Evolutionary conservation across 2,888 invertebrate species (phyloP), one percentile per base, ranked within the genome.

Genomic region (Athalia circularis): DNA sequence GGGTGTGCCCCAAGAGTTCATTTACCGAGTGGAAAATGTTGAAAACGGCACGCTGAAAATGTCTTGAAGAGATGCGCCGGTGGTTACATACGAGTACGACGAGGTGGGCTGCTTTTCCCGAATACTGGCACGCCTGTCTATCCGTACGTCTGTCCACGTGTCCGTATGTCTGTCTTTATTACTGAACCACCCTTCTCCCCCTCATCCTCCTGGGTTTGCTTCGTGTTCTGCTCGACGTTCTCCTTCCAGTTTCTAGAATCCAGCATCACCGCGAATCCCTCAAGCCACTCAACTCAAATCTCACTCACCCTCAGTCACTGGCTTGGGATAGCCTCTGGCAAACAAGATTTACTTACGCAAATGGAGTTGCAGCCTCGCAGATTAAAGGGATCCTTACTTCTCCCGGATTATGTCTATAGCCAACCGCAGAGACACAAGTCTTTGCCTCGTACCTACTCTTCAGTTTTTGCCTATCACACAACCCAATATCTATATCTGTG

Each of bases 391-490:
- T 76, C 65, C 50, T 57, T 64, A 57, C 75, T 64, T 59, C 64
- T 57, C 70, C 59, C 61, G 79, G 77, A 78, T 81, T 83, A 80
- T 82, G 83, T 81, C 43, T 61, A 62, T 72, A 72, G 57, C 15
- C n/a, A 29, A 3, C 15, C 15, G 43, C 11, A 13, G 8, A n/a
- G n/a, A 15, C 64, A 6, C 43, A 29, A 5, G 9, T 50, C 70
- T 70, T 70, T 70, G 29, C 75, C 50, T 50, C 29, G 29, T 29
- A 29, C 29, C 29, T 29, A 29, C 29, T 29, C 29, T 29, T 29
- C 29, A 29, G 29, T 29, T 29, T 62, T 62, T 62, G 15, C 52
- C 62, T 59, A 47, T 59, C 72, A 5, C 15, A 52, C 47, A 48
- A 5, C 72, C 52, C 11, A 13, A 59, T 72, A 59, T 59, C 57